phyloP scores from a whole-genome alignment of 2,113 vertebrate genomes.

The Rhineura floridana region DNA sequence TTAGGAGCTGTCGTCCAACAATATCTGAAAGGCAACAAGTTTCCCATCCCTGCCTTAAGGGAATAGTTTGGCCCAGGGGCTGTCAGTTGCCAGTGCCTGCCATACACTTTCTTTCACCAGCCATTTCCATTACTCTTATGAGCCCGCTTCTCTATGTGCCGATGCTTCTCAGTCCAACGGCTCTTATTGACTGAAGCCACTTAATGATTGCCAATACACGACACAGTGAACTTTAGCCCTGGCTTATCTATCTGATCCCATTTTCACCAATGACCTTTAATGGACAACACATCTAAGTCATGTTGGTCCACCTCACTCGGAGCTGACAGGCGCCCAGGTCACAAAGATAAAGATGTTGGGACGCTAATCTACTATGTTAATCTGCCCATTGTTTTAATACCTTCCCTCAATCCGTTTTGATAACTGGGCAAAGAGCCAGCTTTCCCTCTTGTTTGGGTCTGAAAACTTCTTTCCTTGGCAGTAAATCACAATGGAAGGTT shows the following conservation, averaged over 20 bases:
- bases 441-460: constrained; percentile 70
- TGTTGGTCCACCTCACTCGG: constrained; percentile 69
- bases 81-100: not conserved
- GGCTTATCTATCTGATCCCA: constrained; percentile 66
- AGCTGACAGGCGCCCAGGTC: constrained; percentile 76
- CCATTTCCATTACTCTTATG: constrained; percentile 52
- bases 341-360: constrained; percentile 67
- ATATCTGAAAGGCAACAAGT: not conserved
- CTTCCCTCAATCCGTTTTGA: constrained; percentile 73
- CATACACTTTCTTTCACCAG: constrained; percentile 1
- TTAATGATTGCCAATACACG: constrained; percentile 79
- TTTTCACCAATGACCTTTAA: constrained; percentile 76
- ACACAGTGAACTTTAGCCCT: constrained; percentile 67
- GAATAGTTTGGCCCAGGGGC: too few relatives aligned
- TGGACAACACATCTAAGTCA: constrained; percentile 77
- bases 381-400: constrained; percentile 74
- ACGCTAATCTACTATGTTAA: constrained; percentile 65
- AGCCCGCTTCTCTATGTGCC: constrained; percentile 42
- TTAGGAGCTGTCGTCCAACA: not conserved
- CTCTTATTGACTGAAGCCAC: constrained; percentile 76
- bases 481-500: constrained; percentile 71
- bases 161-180: constrained; percentile 66
- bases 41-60: not conserved
- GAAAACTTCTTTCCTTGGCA: constrained; percentile 67
- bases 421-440: constrained; percentile 72